phyloP scores from a whole-genome alignment of 2,888 invertebrate genomes.

The Athalia circularis region DNA sequence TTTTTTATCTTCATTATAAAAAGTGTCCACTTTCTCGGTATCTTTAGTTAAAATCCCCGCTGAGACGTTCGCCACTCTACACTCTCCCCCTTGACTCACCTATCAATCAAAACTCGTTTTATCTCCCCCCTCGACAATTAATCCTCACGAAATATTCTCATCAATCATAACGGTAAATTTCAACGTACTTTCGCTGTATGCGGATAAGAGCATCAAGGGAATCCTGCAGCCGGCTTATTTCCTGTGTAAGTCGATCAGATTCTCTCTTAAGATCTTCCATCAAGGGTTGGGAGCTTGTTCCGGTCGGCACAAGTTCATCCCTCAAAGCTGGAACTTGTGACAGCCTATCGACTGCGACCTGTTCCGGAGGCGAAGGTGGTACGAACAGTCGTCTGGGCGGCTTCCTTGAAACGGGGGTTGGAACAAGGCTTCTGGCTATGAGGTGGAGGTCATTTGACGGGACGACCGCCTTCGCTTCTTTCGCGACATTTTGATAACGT shows the following conservation, averaged over 20 bases:
- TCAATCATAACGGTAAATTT: not conserved
- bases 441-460: constrained; percentile 85
- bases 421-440: constrained; percentile 80
- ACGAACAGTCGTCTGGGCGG: constrained; percentile 79
- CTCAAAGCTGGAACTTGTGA: constrained; percentile 81
- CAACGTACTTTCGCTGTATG: constrained; percentile 82
- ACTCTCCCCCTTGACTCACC: too few species aligned
- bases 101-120: too few species aligned
- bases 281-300: constrained; percentile 82
- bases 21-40: too few species aligned
- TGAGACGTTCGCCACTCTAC: too few species aligned
- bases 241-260: constrained; percentile 74
- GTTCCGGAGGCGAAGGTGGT: constrained; percentile 80
- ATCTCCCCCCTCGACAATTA: too few species aligned
- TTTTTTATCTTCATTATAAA: too few species aligned
- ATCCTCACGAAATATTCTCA: not conserved
- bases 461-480: constrained; percentile 86
- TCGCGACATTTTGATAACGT: constrained; percentile 87
- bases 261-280: constrained; percentile 91
- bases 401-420: constrained; percentile 70
- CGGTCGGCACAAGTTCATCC: constrained; percentile 89
- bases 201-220: constrained; percentile 88
- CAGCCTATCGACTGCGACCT: constrained; percentile 64
- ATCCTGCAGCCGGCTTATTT: constrained; percentile 91
- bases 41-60: too few species aligned